phyloP scores from a whole-genome alignment of 2,888 invertebrate genomes.

The Agonopterix alstromeriana region DNA sequence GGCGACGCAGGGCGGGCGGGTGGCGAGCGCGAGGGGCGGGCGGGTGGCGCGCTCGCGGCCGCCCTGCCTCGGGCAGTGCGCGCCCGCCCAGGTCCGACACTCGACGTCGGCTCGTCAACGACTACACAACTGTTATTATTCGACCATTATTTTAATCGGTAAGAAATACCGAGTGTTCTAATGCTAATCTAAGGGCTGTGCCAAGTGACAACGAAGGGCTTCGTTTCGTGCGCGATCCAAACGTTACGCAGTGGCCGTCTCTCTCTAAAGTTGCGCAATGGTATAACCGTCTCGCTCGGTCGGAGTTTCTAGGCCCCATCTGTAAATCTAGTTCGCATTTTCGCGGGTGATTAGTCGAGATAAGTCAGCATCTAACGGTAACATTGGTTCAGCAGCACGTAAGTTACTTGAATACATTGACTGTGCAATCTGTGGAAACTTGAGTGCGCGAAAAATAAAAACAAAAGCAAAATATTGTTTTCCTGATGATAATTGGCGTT shows the following conservation, averaged over 20 bases:
- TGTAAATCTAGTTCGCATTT: conserved; percentile 33
- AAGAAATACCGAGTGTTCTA: conserved; percentile 55
- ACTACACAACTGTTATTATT: conserved; percentile 60
- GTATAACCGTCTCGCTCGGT: conserved; percentile 37
- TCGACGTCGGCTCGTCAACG: conserved; percentile 76
- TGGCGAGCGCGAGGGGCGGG: conserved; percentile 21
- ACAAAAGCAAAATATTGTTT: too few species aligned
- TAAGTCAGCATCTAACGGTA: conserved; percentile 37
- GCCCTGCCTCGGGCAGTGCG: conserved; percentile 55
- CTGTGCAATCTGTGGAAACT: too few species aligned
- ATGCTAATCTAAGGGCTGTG: conserved; percentile 36
- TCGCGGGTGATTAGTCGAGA: conserved; percentile 52
- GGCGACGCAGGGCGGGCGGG: conserved; percentile 26
- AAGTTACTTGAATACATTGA: conserved; percentile 30
- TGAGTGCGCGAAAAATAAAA: too few species aligned
- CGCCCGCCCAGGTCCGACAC: conserved; percentile 74
- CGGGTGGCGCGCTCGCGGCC: conserved; percentile 21
- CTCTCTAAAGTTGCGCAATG: conserved; percentile 56
- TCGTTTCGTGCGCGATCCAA: conserved; percentile 22
- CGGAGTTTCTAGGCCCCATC: conserved; percentile 22
- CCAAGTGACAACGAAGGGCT: conserved; percentile 36
- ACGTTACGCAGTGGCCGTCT: conserved; percentile 37
- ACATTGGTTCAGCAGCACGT: conserved; percentile 52
- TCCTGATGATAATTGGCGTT: too few species aligned
- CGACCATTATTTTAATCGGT: conserved; percentile 70